Evolutionary conservation across 2,888 invertebrate species (phyloP), one percentile per base, ranked within the genome.

Genomic region (Cataglyphis rosenhaueri): DNA sequence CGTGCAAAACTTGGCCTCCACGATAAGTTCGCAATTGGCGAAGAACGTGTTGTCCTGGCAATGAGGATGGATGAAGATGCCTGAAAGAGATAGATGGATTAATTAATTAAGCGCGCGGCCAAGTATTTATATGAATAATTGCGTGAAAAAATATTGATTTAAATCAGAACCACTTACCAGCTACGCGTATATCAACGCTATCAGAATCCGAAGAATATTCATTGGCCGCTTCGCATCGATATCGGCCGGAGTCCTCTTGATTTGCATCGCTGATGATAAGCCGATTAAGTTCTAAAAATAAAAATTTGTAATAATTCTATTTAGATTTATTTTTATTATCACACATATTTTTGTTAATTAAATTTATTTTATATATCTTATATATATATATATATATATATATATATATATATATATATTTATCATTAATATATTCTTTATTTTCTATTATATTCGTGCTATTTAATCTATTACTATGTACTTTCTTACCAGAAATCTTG

Each of bases 21-120:
- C 98, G 91, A 99, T 99, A 81, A 99, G 96, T 62, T 96, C 95
- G 94, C 99, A 99, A 93, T 98, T 98, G 75, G 99, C 98, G 94
- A 98, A 98, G 96, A 96, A 97, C 61, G 96, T 96, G 93, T 97
- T 98, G 95, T 99, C 99, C 70, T 96, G 97, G 94, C 99, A 99
- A 91, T 96, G 96, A 15, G 97, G 96, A 91, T 97, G 97, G 71
- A 98, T 96, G 92, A 96, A 96, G 73, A 97, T 94, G 84, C 97
- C 98, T 98, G 95, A 0, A 92, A 94, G 71, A 41, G 38, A 38
- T 12, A n/a, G 35, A 35, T 4, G 44, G 6, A 44, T 76, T 18
- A 48, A 52, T 76, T 18, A 48, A 52, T 68, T 25, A 52, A 38
- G 29, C 1, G 21, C 2, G n/a, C 18, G 3, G n/a, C 29, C 18